Conservation (phyloP, 2,888 invertebrate genomes). For the Alviniconcha strummeri region DNA sequence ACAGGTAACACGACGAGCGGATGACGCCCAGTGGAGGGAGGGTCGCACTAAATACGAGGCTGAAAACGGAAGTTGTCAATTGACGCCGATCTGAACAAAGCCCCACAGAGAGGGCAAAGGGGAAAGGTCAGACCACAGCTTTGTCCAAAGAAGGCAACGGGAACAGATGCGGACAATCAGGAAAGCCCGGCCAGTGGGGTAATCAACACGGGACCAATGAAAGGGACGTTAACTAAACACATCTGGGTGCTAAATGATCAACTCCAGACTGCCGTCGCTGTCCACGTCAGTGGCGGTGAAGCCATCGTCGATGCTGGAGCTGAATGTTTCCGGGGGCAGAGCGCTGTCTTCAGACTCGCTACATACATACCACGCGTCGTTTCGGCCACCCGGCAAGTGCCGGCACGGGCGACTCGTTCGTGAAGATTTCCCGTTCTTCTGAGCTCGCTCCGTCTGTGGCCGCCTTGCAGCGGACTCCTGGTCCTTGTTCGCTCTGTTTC, state of each 20-base stretch:
- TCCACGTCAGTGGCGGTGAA: conserved; percentile 52
- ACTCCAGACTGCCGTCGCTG: conserved; percentile 60
- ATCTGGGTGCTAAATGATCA: conserved; percentile 52
- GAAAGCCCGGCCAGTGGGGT: too few relatives aligned
- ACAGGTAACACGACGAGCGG: too few relatives aligned
- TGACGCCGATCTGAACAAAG: too few relatives aligned
- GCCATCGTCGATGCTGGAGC: conserved; percentile 47
- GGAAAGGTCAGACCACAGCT: too few relatives aligned
- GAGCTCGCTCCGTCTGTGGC: not conserved
- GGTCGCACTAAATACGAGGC: too few relatives aligned
- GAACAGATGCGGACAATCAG: too few relatives aligned
- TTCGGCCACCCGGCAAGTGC: not conserved
- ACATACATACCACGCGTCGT: conserved; percentile 47
- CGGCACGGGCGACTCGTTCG: not conserved
- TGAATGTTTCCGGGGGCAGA: conserved; percentile 54
- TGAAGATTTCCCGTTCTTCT: not conserved
- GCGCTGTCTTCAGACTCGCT: conserved; percentile 65
- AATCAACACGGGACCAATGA: too few relatives aligned
- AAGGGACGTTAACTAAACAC: too few relatives aligned
- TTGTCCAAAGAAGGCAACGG: too few relatives aligned
- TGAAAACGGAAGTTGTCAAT: too few relatives aligned
- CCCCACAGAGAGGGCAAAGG: too few relatives aligned
- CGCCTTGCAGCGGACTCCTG: not conserved
- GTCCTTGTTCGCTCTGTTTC: conserved; percentile 7
- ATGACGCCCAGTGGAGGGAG: too few relatives aligned